Evolutionary conservation across 2,113 vertebrate genomes (phyloP), one percentile per base, ranked within the genome.

Genomic region (Balaeniceps rex): DNA sequence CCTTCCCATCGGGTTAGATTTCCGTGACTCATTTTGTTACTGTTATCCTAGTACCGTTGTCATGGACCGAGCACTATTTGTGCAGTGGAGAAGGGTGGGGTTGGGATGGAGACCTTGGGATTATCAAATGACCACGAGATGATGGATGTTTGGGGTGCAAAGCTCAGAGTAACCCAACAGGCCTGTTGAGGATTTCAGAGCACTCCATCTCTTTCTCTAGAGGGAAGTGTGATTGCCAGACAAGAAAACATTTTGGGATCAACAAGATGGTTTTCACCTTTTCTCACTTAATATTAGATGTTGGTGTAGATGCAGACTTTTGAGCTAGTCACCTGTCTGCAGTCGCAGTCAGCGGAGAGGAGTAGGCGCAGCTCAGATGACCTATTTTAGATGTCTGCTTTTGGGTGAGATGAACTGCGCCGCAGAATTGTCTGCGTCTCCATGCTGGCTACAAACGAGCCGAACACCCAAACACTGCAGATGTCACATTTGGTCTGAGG

Each of bases 291-390:
- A 34, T 63, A 46, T 25, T 52, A 81, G 42, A 19, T 34, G 12
- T 14, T 52, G 31, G 17, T 52, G 63, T 21, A 51, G 47, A 90
- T 2, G 3, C 21, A 60, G 70, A 51, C 26, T 47, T 76, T 33
- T n/a, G 61, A 76, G 66, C 10, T 71, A 66, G 65, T 79, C 70
- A 64, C 38, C 51, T 0, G 0, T 44, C 51, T 81, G 81, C 57
- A 10, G 3, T 47, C 3, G 3, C 0, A 3, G 40, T 33, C n/a
- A n/a, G 49, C 0, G 1, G 61, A 78, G 63, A 76, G 57, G n/a
- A 54, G 44, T 5, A 26, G 38, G 44, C 8, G 5, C 18, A 44
- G 65, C 77, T 58, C 78, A 71, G 82, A 12, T 79, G 82, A 91
- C 65, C 85, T 87, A 52, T 64, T 90, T 90, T 36, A 60, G 33